Percentiles rank a stretch among this genome's conserved stretches.
These are phyloP conservation scores for Gymnorhina tibicen DNA, from an alignment of 2,113 vertebrate genomes.

Conservation along the genomic window DNA sequence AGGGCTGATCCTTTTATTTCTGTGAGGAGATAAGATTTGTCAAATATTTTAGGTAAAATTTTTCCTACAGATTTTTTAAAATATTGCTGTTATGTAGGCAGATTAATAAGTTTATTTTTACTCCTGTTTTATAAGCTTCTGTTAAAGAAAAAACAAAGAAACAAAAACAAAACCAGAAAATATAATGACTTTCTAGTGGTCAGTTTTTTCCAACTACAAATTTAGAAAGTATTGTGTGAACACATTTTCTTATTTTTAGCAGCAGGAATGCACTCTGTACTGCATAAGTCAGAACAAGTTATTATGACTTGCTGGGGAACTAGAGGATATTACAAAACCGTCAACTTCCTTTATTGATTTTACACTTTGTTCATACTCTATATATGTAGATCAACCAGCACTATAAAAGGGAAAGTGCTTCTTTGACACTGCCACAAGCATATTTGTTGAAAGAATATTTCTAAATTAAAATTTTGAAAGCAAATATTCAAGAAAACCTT, in stretches of 20 bases:
- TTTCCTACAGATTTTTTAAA: background rate
- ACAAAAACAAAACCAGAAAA: background rate
- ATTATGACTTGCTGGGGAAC: constrained; percentile 42
- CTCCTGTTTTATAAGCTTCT: background rate
- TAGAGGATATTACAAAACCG: constrained; percentile 48
- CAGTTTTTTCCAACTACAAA: background rate
- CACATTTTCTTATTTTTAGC: background rate
- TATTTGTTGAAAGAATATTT: constrained; percentile 19
- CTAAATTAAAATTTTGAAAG: constrained; percentile 15
- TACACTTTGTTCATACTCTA: background rate
- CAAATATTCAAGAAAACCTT: background rate
- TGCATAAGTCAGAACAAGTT: constrained; percentile 25
- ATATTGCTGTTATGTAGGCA: background rate
- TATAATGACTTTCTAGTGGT: background rate
- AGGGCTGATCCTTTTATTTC: background rate
- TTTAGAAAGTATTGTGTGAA: background rate
- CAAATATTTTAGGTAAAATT: background rate
- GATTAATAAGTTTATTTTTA: background rate
- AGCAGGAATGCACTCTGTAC: background rate
- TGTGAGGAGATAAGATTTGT: background rate
- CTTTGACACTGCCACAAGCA: background rate
- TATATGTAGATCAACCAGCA: background rate
- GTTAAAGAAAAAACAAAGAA: background rate
- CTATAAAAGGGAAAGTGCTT: background rate
- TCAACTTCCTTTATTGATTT: constrained; percentile 56